These are phyloP conservation scores for Holothuria glaberrima DNA, from an alignment of 35 echinoderm and acorn worm species.

Conservation along the genomic window DNA sequence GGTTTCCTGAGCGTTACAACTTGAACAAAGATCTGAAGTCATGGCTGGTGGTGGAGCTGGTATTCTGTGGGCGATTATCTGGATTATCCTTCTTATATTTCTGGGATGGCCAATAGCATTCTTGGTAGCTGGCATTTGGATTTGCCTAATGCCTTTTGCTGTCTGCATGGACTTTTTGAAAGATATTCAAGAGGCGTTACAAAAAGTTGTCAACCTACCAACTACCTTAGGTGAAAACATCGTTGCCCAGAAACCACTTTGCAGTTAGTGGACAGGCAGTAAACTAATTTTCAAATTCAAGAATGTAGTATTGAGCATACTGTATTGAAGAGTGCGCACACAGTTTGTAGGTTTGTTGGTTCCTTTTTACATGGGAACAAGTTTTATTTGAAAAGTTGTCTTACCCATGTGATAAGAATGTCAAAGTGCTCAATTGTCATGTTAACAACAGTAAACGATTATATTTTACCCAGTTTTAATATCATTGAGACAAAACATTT, in stretches of 20 bases:
- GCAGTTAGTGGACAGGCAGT: constrained; percentile 33
- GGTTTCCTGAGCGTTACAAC: not conserved
- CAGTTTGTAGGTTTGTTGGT: no score
- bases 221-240: constrained; percentile 80
- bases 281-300: no score
- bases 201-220: constrained; percentile 85
- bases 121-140: constrained; percentile 83
- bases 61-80: constrained; percentile 89
- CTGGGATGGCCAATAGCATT: constrained; percentile 96
- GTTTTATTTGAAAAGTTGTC: no score
- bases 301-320: no score
- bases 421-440: no score
- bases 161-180: constrained; percentile 94
- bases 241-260: constrained; percentile 91
- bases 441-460: no score
- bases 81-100: constrained; percentile 92
- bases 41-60: constrained; percentile 79
- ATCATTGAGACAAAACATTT: no score
- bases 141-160: constrained; percentile 90
- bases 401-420: no score
- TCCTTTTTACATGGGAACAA: no score
- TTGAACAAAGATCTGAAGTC: not conserved
- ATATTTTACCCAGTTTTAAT: no score
- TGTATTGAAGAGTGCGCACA: no score
- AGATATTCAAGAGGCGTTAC: constrained; percentile 82